Conservation (phyloP, 1,140 invertebrate genomes). For the Drosophila pruinosa region DNA sequence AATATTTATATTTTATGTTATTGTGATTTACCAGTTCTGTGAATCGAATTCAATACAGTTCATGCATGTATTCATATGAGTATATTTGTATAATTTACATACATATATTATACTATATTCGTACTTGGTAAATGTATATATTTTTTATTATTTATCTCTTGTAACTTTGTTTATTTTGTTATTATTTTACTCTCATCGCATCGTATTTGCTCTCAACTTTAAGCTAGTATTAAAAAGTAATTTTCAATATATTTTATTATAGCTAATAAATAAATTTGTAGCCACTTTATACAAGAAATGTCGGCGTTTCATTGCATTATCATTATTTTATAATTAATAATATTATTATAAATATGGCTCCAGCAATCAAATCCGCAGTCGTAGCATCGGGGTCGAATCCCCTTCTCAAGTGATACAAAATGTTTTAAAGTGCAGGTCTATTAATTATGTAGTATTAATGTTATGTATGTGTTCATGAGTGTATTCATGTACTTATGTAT, state of each 20-base stretch:
- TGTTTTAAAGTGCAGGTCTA: conserved; percentile 36
- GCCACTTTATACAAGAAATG: conserved; percentile 72
- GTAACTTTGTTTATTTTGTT: conserved; percentile 9
- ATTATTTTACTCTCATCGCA: conserved; percentile 27
- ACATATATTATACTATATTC: conserved; percentile 30
- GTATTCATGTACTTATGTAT: conserved; percentile 42
- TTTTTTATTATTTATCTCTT: conserved; percentile 18
- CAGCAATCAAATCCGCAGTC: conserved; percentile 15
- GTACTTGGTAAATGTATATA: conserved; percentile 13
- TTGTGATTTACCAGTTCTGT: conserved; percentile 73
- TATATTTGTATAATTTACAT: conserved; percentile 50
- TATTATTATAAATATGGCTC: conserved; percentile 37
- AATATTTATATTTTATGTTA: conserved; percentile 47
- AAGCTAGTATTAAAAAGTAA: conserved; percentile 75
- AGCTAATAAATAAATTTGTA: conserved; percentile 74
- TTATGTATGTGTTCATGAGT: conserved; percentile 43
- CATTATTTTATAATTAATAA: conserved; percentile 18
- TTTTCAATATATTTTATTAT: conserved; percentile 68
- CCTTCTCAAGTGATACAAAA: conserved; percentile 21
- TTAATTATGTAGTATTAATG: conserved; percentile 44
- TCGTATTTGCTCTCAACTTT: conserved; percentile 53
- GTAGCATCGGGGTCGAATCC: conserved; percentile 6
- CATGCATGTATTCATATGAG: conserved; percentile 38
- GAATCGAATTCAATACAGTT: conserved; percentile 63
- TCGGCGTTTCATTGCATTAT: conserved; percentile 48